These are phyloP conservation scores for Smittia sp. DNA, from an alignment of 2,888 invertebrate genomes.

Conservation along the genomic window DNA sequence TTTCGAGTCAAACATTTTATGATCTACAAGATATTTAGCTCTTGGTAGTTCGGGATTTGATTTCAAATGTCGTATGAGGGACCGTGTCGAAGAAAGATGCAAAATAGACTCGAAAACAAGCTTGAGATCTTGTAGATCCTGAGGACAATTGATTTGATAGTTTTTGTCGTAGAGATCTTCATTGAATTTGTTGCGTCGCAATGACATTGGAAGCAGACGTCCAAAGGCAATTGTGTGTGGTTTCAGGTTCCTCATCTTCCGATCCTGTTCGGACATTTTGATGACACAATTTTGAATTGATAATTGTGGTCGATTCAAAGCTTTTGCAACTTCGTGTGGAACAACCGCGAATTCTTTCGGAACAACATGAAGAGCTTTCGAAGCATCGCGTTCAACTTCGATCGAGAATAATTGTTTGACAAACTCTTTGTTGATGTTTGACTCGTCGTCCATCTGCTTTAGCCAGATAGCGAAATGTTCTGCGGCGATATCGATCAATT, in stretches of 20 bases:
- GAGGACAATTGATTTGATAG: conserved; percentile 50
- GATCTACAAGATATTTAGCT: conserved; percentile 48
- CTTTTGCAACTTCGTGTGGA: conserved; percentile 50
- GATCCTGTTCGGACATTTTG: conserved; percentile 46
- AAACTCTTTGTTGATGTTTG: conserved; percentile 49
- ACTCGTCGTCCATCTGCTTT: conserved; percentile 48
- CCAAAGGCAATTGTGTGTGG: conserved; percentile 50
- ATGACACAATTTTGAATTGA: conserved; percentile 50
- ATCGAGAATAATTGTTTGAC: conserved; percentile 52
- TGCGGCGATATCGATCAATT: conserved; percentile 50
- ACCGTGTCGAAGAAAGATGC: conserved; percentile 50
- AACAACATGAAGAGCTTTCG: conserved; percentile 50
- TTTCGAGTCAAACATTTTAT: conserved; percentile 14
- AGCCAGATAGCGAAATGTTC: conserved; percentile 50
- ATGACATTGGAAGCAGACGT: conserved; percentile 48
- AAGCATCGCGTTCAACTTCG: conserved; percentile 45
- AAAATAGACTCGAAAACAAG: conserved; percentile 52
- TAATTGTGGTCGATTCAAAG: conserved; percentile 49
- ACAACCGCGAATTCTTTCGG: conserved; percentile 51
- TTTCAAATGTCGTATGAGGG: conserved; percentile 49
- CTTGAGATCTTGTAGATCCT: conserved; percentile 48
- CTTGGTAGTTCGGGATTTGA: conserved; percentile 47
- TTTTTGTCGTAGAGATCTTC: conserved; percentile 45
- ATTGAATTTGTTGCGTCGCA: conserved; percentile 47
- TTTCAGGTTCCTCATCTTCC: conserved; percentile 39